phyloP scores from a whole-genome alignment of 1,140 invertebrate genomes.

The Oryctes rhinoceros region DNA sequence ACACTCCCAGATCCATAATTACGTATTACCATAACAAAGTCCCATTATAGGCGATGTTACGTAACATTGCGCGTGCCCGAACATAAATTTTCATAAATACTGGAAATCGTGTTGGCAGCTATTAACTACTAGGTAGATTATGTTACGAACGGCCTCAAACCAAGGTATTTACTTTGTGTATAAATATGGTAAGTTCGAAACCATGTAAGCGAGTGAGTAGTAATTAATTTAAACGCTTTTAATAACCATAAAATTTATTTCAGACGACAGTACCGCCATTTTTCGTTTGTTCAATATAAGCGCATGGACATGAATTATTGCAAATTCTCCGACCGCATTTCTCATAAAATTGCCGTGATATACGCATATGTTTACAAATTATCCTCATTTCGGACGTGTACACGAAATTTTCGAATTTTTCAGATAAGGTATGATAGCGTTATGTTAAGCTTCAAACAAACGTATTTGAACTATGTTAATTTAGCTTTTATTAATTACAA shows the following conservation, averaged over 20 bases:
- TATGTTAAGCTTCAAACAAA: no score
- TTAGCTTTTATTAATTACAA: no score
- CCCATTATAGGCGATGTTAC: not conserved
- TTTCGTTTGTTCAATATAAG: not conserved
- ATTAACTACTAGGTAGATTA: slow-evolving; percentile 4
- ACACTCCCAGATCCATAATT: no score
- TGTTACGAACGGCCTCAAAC: not conserved
- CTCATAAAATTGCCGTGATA: no score
- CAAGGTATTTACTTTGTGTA: not conserved
- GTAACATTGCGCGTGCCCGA: not conserved
- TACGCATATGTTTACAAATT: no score
- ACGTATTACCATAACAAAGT: not conserved
- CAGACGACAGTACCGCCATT: not conserved
- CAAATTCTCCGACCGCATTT: not conserved
- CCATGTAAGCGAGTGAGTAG: slow-evolving; percentile 1
- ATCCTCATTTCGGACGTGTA: not conserved
- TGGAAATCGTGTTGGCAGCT: slow-evolving; percentile 10
- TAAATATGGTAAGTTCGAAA: slow-evolving; percentile 32
- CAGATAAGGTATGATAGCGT: not conserved
- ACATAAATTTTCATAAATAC: slow-evolving; percentile 9
- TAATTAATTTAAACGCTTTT: slow-evolving; percentile 30
- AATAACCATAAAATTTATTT: slow-evolving; percentile 30
- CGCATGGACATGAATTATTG: not conserved
- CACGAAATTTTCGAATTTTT: slow-evolving; percentile 16
- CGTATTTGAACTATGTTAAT: no score